phyloP scores from a whole-genome alignment of 2,113 vertebrate species.

The Spermophilus dauricus region DNA sequence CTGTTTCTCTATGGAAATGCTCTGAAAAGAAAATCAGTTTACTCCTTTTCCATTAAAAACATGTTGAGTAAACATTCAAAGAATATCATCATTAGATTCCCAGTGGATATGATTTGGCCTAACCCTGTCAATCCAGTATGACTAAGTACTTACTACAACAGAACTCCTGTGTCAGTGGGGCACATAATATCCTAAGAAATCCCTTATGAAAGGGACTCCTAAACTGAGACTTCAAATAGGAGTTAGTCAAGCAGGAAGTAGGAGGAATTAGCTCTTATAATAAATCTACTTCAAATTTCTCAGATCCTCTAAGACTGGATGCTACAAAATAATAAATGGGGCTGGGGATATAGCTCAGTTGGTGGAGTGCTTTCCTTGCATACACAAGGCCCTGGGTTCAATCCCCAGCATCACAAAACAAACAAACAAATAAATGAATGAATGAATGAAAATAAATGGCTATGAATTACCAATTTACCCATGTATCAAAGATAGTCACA shows the following conservation, averaged over 20 bases:
- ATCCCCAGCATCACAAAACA: no score
- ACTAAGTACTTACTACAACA: no score
- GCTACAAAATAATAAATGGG: not conserved
- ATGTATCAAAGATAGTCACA: not conserved
- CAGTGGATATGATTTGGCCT: not conserved
- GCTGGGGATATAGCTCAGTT: no score
- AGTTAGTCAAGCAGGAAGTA: not conserved
- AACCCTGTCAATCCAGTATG: not conserved
- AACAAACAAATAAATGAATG: no score
- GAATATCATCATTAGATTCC: conserved; percentile 3
- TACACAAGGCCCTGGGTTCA: no score
- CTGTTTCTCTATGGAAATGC: conserved; percentile 50
- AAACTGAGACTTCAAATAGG: not conserved
- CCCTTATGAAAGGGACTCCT: not conserved
- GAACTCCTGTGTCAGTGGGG: not conserved
- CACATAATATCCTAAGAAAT: not conserved
- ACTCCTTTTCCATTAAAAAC: conserved; percentile 43
- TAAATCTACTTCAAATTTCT: not conserved
- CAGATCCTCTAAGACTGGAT: not conserved
- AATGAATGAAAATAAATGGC: not conserved
- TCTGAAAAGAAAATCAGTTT: conserved; percentile 54
- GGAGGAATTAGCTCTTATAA: not conserved
- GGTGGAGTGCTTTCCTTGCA: no score
- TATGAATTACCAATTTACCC: not conserved
- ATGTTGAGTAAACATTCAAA: conserved; percentile 57